Base-by-base conservation (phyloP, 2,888 invertebrate genomes). In the Pedicia rivosa region DNA sequence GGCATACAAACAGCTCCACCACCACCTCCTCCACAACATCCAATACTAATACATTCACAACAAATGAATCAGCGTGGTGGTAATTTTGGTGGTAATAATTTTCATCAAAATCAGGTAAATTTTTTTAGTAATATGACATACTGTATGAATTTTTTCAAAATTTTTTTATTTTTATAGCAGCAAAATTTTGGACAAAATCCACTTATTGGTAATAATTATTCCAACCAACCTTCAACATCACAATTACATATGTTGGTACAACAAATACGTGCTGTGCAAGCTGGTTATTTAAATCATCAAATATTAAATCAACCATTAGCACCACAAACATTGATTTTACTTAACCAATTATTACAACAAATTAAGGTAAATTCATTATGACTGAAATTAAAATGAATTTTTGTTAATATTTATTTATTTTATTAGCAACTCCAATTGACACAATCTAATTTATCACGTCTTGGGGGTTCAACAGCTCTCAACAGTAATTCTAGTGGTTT, bases 221-320 rank as follows among this genome's bases (percentile, higher is more conserved):
- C 53, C 42, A 57, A 53, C 45, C 62, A 60, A 53, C 87, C 88
- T 25, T 83, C 84, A 45, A 78, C 87, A 20, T 82, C 83, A 42
- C 90, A 91, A 57, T 67, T 91, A 42, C n/a, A n/a, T n/a, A n/a
- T 39, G 90, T 90, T 24, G 87, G 90, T 55, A 90, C 24, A 35
- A 32, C 32, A 32, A 91, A 61, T n/a, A n/a, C n/a, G n/a, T n/a
- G 90, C 91, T 40, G 90, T 91, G 15, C 84, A 88, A 46, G 84
- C 87, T 41, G 91, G 90, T 19, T 90, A 90, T 62, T 71, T 91
- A 48, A 90, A 88, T 64, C 87, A 88, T 54, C 87, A 83, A 71
- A 91, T 92, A 50, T 66, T 94, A 52, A 92, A 91, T 65, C 92
- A 94, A 64, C 91, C 92, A 6, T 65, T 95, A 47, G 91, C 92